These are phyloP conservation scores for Troides oblongomaculatus DNA, from an alignment of 2,888 invertebrate species.

Conservation along the genomic window DNA sequence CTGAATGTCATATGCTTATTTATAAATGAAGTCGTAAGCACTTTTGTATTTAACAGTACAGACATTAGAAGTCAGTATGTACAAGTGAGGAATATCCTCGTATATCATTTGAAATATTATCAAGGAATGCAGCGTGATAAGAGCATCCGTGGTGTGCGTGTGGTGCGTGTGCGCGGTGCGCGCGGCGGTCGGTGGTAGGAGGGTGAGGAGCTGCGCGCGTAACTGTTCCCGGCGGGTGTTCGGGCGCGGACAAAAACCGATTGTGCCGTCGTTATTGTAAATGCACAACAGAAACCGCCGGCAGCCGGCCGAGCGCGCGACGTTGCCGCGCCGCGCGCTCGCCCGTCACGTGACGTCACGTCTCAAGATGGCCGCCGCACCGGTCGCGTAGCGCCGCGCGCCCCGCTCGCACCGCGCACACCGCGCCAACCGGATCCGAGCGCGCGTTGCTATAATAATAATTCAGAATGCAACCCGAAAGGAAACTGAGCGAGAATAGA, in stretches of 20 bases:
- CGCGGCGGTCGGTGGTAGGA: no score
- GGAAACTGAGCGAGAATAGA: slow-evolving; percentile 75
- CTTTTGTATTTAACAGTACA: no score
- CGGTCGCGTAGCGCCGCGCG: slow-evolving; percentile 53
- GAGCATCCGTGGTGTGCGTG: no score
- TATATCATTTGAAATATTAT: no score
- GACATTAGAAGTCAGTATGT: no score
- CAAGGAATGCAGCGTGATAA: no score
- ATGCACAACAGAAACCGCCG: slow-evolving; percentile 68
- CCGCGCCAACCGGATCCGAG: slow-evolving; percentile 69
- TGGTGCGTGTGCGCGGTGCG: no score
- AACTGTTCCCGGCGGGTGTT: slow-evolving; percentile 67
- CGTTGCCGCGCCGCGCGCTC: slow-evolving; percentile 74
- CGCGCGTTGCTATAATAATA: slow-evolving; percentile 69
- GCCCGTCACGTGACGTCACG: slow-evolving; percentile 80
- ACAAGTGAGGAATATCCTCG: no score
- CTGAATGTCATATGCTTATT: no score
- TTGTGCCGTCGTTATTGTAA: slow-evolving; percentile 66
- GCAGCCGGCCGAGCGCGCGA: slow-evolving; percentile 58
- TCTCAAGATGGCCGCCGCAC: slow-evolving; percentile 79
- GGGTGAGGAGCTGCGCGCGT: slow-evolving; percentile 48
- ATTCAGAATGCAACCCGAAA: slow-evolving; percentile 74
- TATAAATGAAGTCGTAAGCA: no score
- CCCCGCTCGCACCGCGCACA: slow-evolving; percentile 44
- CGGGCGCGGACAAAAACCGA: slow-evolving; percentile 68